Base-by-base conservation (phyloP, 1,140 invertebrate genomes). In the Monochamus saltuarius region DNA sequence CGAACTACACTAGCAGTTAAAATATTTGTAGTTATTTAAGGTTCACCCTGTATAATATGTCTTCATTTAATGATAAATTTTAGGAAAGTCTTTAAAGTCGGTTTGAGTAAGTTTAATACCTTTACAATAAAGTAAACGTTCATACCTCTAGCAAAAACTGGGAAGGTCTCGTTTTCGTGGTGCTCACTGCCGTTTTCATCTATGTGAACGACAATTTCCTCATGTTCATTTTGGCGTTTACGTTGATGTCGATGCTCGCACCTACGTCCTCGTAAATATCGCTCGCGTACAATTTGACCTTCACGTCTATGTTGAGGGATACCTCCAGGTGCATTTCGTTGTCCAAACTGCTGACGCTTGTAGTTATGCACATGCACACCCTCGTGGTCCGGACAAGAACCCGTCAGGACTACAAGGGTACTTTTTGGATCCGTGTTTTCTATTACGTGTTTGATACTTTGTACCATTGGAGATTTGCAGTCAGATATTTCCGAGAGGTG, bases 401-500 rank as follows among this genome's bases (percentile, higher is more conserved):
- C 63, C 13, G 70, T 69, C 0, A 72, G 29, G 38, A 70, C 53
- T 29, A 70, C 62, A 13, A 70, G 45, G 10, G 67, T 70, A 7
- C 62, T 59, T 10, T 65, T 35, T 3, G 51, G 9, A 36, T 66
- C 57, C 3, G 66, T 65, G 10, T 57, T 64, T 55, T 72, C 70
- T 0, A 61, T 47, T 3, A 70, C 57, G 52, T 70, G 56, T 51
- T 72, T 72, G 8, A 72, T 55, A 55, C 66, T 66, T 58, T 70
- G 68, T 11, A 66, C 53, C 34, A 72, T 39, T 37, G 61, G 45
- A 16, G 62, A 66, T 17, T 66, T 53, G 1, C 45, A 40, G 34
- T 69, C 57, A 9, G 45, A 22, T 17, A 70, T 56, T 14, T 67
- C 62, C 8, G 47, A 35, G 8, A 70, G 50, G 57, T 64, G 60